Base-by-base conservation (phyloP, 1,140 invertebrate species). In the Tetragonula clypearis region DNA sequence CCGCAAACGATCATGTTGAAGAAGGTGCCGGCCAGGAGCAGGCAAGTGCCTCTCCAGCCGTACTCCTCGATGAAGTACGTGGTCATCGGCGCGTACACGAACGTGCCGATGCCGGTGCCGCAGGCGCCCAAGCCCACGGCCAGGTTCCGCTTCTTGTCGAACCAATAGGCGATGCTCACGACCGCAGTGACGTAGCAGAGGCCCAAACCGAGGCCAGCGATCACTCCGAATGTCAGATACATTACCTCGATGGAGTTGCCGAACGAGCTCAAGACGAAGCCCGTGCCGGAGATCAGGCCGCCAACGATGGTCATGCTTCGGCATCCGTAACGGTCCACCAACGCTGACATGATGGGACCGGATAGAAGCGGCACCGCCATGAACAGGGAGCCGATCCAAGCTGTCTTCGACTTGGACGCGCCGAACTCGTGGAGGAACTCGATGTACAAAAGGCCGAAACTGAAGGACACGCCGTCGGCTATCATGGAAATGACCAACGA, bases 381-480 rank as follows among this genome's bases (percentile, higher is more conserved):
- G 89, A 98, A 98, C 9, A 99, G 93, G 74, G 97, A 98, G 0
- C 98, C 98, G 72, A 99, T 98, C 97, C 97, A 98, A 0, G 98
- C 96, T 0, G 98, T 99, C 75, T 97, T 97, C 3, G 97, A 96
- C 88, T 98, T 98, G 55, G 96, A 97, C 65, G 97, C 97, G 15
- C 96, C 95, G 92, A 99, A 99, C 90, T 98, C 97, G 11, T 97
- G 95, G n/a, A 98, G 94, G 91, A 99, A 97, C 91, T 99, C 97
- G 0, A 97, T 97, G 90, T 98, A 98, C 23, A 99, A 96, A 1
- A 99, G 94, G 0, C 98, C 98, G 93, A 99, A 99, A 1, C 98
- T 98, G 92, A 99, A 99, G 56, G 98, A 98, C 17, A 99, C 97
- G 0, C 98, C 99, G 93, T 99, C 99, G n/a, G 98, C 98, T n/a